Evolutionary conservation across 2,113 vertebrate species (phyloP).

Genomic region (Girardinichthys multiradiatus): DNA sequence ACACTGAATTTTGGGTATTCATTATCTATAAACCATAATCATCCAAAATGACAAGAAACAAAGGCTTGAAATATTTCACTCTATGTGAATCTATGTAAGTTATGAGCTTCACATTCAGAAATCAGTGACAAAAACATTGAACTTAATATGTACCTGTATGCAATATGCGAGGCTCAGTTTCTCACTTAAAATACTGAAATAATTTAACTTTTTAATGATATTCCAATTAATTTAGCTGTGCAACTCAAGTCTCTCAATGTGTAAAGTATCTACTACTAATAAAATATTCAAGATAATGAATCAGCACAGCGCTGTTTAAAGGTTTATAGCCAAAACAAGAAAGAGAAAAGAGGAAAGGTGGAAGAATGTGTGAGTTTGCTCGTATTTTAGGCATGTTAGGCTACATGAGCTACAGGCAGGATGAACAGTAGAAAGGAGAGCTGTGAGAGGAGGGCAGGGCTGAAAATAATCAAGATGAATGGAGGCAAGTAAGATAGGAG

Average conservation of each 20-base stretch:
- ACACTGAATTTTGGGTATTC: too few species aligned
- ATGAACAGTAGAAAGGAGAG: constrained; percentile 61
- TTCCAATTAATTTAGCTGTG: too few species aligned
- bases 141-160: too few species aligned
- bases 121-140: too few species aligned
- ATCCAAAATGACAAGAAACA: too few species aligned
- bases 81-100: too few species aligned
- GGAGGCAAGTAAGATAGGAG: constrained; percentile 19
- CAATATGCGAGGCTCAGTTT: too few species aligned
- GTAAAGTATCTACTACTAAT: not conserved
- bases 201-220: too few species aligned
- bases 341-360: constrained; percentile 10
- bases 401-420: constrained; percentile 57
- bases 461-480: constrained; percentile 63
- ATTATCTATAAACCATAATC: too few species aligned
- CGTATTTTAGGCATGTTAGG: constrained; percentile 57
- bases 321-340: constrained; percentile 6
- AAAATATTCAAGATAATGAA: constrained; percentile 6
- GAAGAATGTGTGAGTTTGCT: constrained; percentile 38
- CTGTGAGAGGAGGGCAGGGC: constrained; percentile 68
- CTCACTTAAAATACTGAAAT: too few species aligned
- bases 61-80: too few species aligned
- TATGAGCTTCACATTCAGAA: too few species aligned
- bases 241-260: not conserved
- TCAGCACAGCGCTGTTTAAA: constrained; percentile 2